phyloP scores from a whole-genome alignment of 2,888 invertebrate species.

The Trachelus stipa region DNA sequence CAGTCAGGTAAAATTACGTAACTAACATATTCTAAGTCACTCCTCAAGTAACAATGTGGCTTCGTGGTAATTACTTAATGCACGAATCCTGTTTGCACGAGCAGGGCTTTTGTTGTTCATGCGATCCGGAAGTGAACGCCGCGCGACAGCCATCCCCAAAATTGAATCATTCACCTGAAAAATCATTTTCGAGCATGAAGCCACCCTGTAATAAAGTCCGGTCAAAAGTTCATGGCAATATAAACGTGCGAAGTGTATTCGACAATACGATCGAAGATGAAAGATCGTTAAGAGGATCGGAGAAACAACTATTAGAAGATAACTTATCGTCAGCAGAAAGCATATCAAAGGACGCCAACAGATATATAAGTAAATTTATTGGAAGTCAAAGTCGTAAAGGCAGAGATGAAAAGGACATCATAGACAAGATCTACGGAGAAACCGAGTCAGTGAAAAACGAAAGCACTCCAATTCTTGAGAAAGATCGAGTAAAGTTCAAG shows the following conservation, averaged over 20 bases:
- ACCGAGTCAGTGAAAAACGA: not conserved
- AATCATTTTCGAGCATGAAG: not conserved
- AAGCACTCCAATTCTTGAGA: not conserved
- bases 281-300: not conserved
- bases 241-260: not conserved
- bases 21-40: not conserved
- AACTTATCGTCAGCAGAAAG: not conserved
- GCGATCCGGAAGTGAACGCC: constrained; percentile 56
- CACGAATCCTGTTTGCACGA: not conserved
- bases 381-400: not conserved
- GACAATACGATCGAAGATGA: not conserved
- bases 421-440: not conserved
- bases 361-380: not conserved
- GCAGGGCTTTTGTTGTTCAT: constrained; percentile 69
- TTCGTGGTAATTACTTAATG: not conserved
- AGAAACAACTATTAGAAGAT: not conserved
- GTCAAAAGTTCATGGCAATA: not conserved
- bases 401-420: not conserved
- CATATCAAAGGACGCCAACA: not conserved
- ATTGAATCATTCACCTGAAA: not conserved
- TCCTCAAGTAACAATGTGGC: not conserved
- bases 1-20: constrained; percentile 55
- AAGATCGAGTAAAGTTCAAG: not conserved
- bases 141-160: constrained; percentile 40
- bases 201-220: not conserved